These are phyloP conservation scores for Diarsia mendica DNA, from an alignment of 2,888 invertebrate genomes.

Conservation along the genomic window DNA sequence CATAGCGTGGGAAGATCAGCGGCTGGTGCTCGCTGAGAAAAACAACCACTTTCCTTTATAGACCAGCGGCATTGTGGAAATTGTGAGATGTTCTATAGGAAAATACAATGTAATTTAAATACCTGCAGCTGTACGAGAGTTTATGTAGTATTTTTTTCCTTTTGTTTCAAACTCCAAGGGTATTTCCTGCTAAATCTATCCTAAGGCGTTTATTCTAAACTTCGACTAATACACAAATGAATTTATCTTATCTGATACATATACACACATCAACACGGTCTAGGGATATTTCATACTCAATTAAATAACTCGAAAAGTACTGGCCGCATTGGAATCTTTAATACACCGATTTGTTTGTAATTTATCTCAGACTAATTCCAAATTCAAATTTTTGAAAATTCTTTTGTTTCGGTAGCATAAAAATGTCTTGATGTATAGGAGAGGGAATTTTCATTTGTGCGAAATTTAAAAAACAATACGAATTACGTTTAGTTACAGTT, in stretches of 20 bases:
- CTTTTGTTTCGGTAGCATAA: no score
- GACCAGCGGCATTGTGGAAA: constrained; percentile 31
- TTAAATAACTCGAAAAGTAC: no score
- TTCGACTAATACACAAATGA: not conserved
- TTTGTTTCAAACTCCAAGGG: not conserved
- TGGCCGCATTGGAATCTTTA: no score
- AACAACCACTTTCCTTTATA: constrained; percentile 40
- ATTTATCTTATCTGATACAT: constrained; percentile 15
- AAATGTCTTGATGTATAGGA: no score
- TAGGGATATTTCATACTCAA: no score
- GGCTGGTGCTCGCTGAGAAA: constrained; percentile 42
- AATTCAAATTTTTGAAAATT: no score
- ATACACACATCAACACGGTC: no score
- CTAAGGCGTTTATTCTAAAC: not conserved
- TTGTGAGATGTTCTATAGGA: constrained; percentile 5
- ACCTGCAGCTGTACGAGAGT: not conserved
- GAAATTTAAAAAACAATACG: no score
- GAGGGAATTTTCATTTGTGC: no score
- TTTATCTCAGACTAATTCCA: no score
- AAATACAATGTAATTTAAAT: not conserved
- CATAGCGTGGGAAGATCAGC: constrained; percentile 52
- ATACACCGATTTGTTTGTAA: no score
- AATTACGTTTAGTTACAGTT: no score
- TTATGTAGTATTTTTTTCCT: not conserved
- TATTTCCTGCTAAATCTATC: not conserved